Conservation (phyloP, 2,888 invertebrate species). For the Lasioglossum zephyrum region DNA sequence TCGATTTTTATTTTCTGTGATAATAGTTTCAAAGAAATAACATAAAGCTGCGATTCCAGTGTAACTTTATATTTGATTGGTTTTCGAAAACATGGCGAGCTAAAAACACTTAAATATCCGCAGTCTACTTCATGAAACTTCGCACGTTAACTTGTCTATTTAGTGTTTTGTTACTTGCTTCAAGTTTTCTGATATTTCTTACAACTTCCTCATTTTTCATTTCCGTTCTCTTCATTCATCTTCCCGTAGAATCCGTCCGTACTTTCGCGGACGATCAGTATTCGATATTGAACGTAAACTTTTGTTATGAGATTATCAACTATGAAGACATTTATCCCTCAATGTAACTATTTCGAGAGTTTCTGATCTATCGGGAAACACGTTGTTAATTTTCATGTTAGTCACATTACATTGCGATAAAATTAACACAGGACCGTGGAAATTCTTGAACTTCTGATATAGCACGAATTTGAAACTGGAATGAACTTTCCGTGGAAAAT, state of each 20-base stretch:
- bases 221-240: slow-evolving; percentile 3
- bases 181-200: background rate
- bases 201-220: background rate
- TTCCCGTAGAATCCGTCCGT: background rate
- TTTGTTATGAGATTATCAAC: background rate
- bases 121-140: background rate
- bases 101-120: background rate
- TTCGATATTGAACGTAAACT: background rate
- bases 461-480: background rate
- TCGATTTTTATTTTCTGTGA: background rate
- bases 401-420: background rate
- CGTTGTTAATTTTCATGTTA: background rate
- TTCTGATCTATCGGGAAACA: background rate
- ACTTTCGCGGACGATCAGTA: background rate
- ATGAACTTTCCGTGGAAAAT: background rate
- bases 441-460: background rate
- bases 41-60: background rate
- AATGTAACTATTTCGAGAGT: background rate
- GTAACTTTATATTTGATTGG: background rate
- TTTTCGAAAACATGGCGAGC: background rate
- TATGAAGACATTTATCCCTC: background rate
- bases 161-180: background rate
- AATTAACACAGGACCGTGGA: background rate
- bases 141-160: background rate
- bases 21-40: background rate